phyloP scores from a whole-genome alignment of 1,140 invertebrate species.

The Onthophagus taurus region DNA sequence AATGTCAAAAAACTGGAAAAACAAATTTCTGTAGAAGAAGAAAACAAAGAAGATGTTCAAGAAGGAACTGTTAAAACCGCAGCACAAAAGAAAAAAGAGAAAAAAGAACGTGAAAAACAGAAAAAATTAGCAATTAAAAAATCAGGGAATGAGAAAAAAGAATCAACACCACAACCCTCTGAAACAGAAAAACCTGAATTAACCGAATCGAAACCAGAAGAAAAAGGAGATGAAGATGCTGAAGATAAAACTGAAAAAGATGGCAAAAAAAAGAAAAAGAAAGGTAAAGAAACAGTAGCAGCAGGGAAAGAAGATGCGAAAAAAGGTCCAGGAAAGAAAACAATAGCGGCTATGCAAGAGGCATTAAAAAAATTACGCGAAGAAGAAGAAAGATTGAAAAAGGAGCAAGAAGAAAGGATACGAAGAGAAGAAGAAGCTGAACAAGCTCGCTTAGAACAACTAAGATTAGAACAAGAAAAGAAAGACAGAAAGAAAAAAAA shows the following conservation, averaged over 20 bases:
- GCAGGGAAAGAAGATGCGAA: constrained; percentile 37
- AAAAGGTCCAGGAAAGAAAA: constrained; percentile 62
- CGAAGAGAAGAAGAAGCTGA: constrained; percentile 66
- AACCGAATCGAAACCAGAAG: constrained; percentile 15
- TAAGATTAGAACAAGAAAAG: constrained; percentile 72
- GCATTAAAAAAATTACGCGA: constrained; percentile 79
- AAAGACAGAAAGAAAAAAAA: constrained; percentile 90
- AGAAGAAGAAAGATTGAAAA: constrained; percentile 70
- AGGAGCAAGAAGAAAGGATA: constrained; percentile 74
- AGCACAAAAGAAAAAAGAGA: constrained; percentile 79
- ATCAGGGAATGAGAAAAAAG: constrained; percentile 36
- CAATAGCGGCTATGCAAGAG: constrained; percentile 82
- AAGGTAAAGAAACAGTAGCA: constrained; percentile 36
- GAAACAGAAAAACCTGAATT: constrained; percentile 30
- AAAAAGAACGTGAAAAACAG: constrained; percentile 72
- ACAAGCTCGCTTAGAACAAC: constrained; percentile 58
- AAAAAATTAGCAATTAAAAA: constrained; percentile 61
- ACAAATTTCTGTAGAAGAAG: constrained; percentile 31
- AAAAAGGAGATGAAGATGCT: constrained; percentile 27
- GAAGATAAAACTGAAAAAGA: constrained; percentile 35
- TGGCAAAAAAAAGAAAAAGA: constrained; percentile 38
- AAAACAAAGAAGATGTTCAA: constrained; percentile 38
- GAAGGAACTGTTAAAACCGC: constrained; percentile 65
- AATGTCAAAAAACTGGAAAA: constrained; percentile 29
- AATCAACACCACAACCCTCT: constrained; percentile 24